These are phyloP conservation scores for Lordiphosa mommai DNA, from an alignment of 1,140 invertebrate species.

Conservation along the genomic window DNA sequence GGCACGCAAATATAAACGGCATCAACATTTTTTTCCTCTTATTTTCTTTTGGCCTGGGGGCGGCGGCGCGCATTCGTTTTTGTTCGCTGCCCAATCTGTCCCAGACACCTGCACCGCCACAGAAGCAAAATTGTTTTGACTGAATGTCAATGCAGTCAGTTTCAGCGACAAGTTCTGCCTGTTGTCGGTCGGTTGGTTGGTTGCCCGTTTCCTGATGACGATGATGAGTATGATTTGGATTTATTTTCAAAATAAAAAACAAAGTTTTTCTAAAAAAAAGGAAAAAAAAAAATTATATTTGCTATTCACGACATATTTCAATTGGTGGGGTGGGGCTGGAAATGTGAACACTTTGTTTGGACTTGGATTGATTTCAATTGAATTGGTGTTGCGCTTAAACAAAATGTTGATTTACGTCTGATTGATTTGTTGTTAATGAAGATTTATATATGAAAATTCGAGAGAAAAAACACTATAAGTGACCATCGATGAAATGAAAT, in stretches of 20 bases:
- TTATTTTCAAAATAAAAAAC: slow-evolving; percentile 7
- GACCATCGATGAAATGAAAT: too few relatives aligned
- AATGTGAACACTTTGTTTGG: too few relatives aligned
- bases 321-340: neutral
- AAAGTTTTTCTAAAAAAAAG: slow-evolving; percentile 7
- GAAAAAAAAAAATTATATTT: too few relatives aligned
- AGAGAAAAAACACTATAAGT: too few relatives aligned
- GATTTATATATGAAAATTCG: too few relatives aligned
- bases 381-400: too few relatives aligned
- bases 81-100: slow-evolving; percentile 4
- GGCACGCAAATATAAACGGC: slow-evolving; percentile 5
- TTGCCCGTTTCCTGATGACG: slow-evolving; percentile 11
- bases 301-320: slow-evolving; percentile 6
- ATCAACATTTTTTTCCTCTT: neutral
- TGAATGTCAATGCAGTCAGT: slow-evolving; percentile 51
- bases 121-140: slow-evolving; percentile 36
- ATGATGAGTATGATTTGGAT: slow-evolving; percentile 18
- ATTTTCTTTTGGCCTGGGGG: neutral
- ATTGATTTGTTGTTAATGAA: too few relatives aligned
- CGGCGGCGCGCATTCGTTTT: neutral
- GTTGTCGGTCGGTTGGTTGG: slow-evolving; percentile 13
- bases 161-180: too few relatives aligned
- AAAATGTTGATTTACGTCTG: too few relatives aligned
- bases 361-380: too few relatives aligned
- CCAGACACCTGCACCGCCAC: slow-evolving; percentile 33